Base-by-base conservation (phyloP, 2,888 invertebrate species). In the Archaeoteleia sp. region DNA sequence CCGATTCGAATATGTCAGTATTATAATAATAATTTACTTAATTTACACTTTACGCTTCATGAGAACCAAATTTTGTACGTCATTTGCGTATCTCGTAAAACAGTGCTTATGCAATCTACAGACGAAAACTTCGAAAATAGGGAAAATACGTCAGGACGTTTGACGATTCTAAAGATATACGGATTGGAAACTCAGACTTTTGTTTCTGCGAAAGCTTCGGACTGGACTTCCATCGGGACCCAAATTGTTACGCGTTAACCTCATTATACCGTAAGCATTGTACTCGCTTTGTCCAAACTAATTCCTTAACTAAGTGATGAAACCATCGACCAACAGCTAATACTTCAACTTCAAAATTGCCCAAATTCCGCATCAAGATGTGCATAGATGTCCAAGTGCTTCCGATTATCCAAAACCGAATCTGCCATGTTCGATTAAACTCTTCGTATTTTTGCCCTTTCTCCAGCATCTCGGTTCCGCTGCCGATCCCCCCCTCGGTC, bases 371-470 rank as follows among this genome's bases (percentile, higher is more conserved):
- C 15, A 17, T 15, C 15, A 7, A 40, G 32, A 25, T 40, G 14
- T 35, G 46, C 23, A 23, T 49, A 27, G 14, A 17, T 34, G 30
- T 43, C 35, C 39, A 29, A 58, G 32, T 42, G 14, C n/a, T n/a
- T n/a, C n/a, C n/a, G n/a, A n/a, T n/a, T n/a, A 48, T n/a, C 20
- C 15, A 12, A 14, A 43, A 29, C 14, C 34, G 25, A n/a, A 48
- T 34, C 54, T 40, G 51, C 27, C n/a, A 23, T 25, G 2, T 37
- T 25, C 12, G n/a, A 15, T 66, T 83, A 84, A 70, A 85, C 85
- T 60, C 84, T 82, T 46, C 84, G 81, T 67, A 84, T 79, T 77
- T 84, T 84, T 46, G 84, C 82, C 48, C 85, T 78, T 32, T 85
- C 84, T 15, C 77, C 75, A 48, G 78, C 76, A 46, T 79, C 81